Percentiles rank a stretch among this genome's conserved stretches.
Conservation (phyloP, 2,888 invertebrate genomes). For the Coenonympha arcania region DNA sequence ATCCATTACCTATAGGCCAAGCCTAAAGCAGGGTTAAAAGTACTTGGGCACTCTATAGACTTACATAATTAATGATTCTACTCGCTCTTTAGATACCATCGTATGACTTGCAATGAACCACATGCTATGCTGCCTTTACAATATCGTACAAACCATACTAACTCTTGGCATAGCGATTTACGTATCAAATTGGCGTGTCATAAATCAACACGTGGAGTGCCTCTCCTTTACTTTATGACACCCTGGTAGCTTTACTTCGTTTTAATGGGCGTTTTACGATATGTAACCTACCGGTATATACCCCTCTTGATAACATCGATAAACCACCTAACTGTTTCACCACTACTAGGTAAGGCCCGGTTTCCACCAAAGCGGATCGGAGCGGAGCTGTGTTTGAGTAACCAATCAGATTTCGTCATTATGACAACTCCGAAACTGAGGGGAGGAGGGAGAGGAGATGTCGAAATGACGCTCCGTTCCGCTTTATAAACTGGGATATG, state of each 20-base stretch:
- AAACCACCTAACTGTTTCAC: slow-evolving; percentile 5
- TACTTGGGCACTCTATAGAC: slow-evolving; percentile 28
- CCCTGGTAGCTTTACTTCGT: slow-evolving; percentile 40
- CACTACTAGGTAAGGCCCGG: too few relatives aligned
- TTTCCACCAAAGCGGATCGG: too few relatives aligned
- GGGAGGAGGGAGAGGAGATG: too few relatives aligned
- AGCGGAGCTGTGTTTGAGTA: too few relatives aligned
- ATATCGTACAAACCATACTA: not conserved
- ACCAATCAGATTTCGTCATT: too few relatives aligned
- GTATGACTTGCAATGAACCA: slow-evolving; percentile 1
- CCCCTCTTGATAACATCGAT: slow-evolving; percentile 19
- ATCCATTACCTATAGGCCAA: slow-evolving; percentile 22
- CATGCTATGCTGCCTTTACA: not conserved
- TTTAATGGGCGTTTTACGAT: slow-evolving; percentile 33
- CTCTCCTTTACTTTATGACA: slow-evolving; percentile 47
- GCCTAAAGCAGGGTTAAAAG: slow-evolving; percentile 23
- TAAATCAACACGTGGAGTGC: slow-evolving; percentile 16
- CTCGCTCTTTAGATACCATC: slow-evolving; percentile 34
- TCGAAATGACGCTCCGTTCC: too few relatives aligned
- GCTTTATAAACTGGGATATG: too few relatives aligned
- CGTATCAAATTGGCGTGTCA: slow-evolving; percentile 11
- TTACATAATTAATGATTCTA: slow-evolving; percentile 51
- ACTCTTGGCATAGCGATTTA: not conserved
- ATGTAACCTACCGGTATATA: slow-evolving; percentile 8
- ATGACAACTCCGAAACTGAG: too few relatives aligned